Percentiles rank a stretch among this genome's conserved stretches.
Evolutionary conservation across 1,140 invertebrate genomes (phyloP).

Genomic region (Rhynchophorus ferrugineus): DNA sequence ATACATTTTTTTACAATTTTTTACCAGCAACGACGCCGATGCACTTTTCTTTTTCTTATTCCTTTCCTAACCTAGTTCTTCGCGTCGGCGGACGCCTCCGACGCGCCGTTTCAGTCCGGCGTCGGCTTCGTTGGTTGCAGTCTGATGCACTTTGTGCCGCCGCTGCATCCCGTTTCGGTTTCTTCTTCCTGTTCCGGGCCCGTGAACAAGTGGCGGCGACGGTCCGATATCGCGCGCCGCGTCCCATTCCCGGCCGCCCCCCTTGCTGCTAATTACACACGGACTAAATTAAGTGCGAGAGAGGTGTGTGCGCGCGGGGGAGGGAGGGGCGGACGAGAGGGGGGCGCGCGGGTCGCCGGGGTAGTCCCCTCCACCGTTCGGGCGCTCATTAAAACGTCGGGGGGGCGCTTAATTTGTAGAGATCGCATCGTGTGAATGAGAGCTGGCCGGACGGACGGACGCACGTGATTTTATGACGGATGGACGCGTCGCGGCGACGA

Average conservation of each 20-base stretch:
- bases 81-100: constrained; percentile 27
- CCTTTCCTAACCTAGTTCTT: constrained; percentile 41
- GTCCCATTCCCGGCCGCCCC: no score
- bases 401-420: constrained; percentile 23
- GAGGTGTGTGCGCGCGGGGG: constrained; percentile 15
- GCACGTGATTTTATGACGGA: constrained; percentile 24
- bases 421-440: constrained; percentile 23
- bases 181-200: constrained; percentile 8
- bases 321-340: constrained; percentile 10
- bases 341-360: constrained; percentile 12
- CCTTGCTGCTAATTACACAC: constrained; percentile 25
- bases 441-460: constrained; percentile 18
- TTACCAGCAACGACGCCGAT: constrained; percentile 31
- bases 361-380: constrained; percentile 11
- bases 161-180: constrained; percentile 19
- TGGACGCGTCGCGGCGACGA: constrained; percentile 1
- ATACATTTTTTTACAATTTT: constrained; percentile 41
- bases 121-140: constrained; percentile 40
- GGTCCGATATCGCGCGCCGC: no score
- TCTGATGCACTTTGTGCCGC: constrained; percentile 33
- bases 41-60: constrained; percentile 40
- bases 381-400: constrained; percentile 24
- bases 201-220: constrained; percentile 14
- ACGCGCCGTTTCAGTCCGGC: constrained; percentile 29
- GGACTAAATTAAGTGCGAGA: constrained; percentile 23